Base-by-base conservation (phyloP, 2,113 vertebrate genomes). In the Phyllostomus hastatus region DNA sequence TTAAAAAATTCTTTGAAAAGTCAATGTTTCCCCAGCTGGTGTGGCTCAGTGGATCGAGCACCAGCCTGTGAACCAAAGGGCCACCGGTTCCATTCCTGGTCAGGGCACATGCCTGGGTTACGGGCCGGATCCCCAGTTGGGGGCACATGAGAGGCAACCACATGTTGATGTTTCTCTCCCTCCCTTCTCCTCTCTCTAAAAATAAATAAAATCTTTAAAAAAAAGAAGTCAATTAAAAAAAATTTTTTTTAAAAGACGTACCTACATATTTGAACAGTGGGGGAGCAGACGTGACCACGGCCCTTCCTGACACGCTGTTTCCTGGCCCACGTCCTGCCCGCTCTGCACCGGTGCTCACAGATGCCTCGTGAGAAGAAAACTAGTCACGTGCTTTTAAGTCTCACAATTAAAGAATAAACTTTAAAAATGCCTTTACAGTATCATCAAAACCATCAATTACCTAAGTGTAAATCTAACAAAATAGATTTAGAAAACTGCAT, bases 221-320 rank as follows among this genome's bases (percentile, higher is more conserved):
- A 31, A 46, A 75, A 73, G 14, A 46, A 48, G 73, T 31, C 46
- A 46, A 15, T 12, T 15, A 28, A 73, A 46, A 41, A 35, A 31
- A 67, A n/a, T n/a, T n/a, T 46, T 46, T 46, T 46, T 46, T 46
- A 46, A n/a, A 35, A 66, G 17, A 54, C 54, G 9, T 17, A 20
- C 54, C 54, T 54, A 0, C 67, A n/a, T 54, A 0, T 22, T 35
- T 11, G 22, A 73, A 15, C 1, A 0, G 4, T 2, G 22, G 76
- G 20, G 26, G 6, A 14, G 28, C 84, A 64, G 85, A 73, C 6
- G 7, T 20, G 85, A 48, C 4, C 20, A 10, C 43, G 15, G 54
- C 43, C 66, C 7, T 15, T 10, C 15, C 54, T 14, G 41, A 88
- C 1, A 10, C n/a, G 28, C n/a, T 52, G 20, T 10, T 35, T 31